Base-by-base conservation (phyloP, 1,140 invertebrate genomes). In the Nilaparvata lugens region DNA sequence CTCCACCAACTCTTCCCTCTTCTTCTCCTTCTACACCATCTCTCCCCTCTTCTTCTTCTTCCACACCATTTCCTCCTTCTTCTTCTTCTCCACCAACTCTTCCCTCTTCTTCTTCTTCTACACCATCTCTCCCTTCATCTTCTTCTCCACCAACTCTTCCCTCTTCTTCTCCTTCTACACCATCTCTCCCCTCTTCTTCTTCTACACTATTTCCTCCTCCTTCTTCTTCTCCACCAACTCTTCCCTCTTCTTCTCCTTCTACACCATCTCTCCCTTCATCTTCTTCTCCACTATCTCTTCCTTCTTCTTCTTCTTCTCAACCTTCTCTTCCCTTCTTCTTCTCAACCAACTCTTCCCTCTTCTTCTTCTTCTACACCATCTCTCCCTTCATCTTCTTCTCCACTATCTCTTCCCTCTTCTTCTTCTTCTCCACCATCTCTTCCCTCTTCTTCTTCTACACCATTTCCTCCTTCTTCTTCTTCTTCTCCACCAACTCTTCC, bases 181-280 rank as follows among this genome's bases (percentile, higher is more conserved):
- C 18, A 48, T 7, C 14, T 23, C 2, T 18, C 18, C 2, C 9
- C 18, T 23, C 14, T 48, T 6, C 53, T 53, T 48, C 45, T 35
- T 31, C 25, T 56, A 18, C 58, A 3, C 25, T 54, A 51, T 52
- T 51, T 40, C 38, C n/a, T n/a, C 9, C n/a, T n/a, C 58, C 19
- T 25, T 43, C 58, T 48, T 43, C 62, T 66, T 67, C 64, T 67
- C 69, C 16, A 54, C 16, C 31, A n/a, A 52, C 56, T n/a, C 11
- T 14, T 11, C 58, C 28, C 56, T 38, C 11, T 6, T 42, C 55
- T 61, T 53, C 51, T 51, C 38, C 31, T 23, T 28, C 35, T n/a
- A n/a, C n/a, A n/a, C n/a, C n/a, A n/a, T n/a, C n/a, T n/a, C n/a
- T n/a, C n/a, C n/a, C n/a, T 58, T 58, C 58, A 48, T 45, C 52